Evolutionary conservation across 2,888 invertebrate genomes (phyloP).

Genomic region (Epinotia demarniana): DNA sequence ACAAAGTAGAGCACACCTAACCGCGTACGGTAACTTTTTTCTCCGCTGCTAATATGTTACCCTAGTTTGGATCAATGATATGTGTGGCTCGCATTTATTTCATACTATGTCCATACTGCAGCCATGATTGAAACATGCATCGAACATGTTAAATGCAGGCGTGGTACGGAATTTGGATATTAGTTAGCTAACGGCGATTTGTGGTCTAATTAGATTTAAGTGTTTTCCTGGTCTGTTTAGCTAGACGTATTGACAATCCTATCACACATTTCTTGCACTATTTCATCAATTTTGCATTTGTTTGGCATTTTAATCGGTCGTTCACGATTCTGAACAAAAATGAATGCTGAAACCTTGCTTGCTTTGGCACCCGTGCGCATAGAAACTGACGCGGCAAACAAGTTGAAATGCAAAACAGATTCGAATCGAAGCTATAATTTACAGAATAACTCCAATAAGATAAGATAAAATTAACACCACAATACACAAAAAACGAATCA

Average conservation of each 20-base stretch:
- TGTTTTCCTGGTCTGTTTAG: conserved; percentile 15
- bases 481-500: no score
- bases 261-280: background rate
- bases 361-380: no score
- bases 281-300: no score
- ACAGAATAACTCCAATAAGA: no score
- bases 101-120: conserved; percentile 69
- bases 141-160: conserved; percentile 52
- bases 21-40: conserved; percentile 57
- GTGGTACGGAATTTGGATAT: conserved; percentile 57
- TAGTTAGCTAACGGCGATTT: conserved; percentile 48
- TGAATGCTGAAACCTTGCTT: no score
- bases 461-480: no score
- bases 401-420: no score
- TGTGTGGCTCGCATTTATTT: conserved; percentile 65
- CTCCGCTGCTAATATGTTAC: conserved; percentile 69
- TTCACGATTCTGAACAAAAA: no score
- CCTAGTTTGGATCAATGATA: conserved; percentile 65
- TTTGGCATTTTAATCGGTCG: no score
- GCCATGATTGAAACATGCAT: conserved; percentile 75
- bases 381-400: no score
- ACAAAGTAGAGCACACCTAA: conserved; percentile 13
- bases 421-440: no score
- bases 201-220: conserved; percentile 49
- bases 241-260: background rate